A percentile compares a stretch with the other conserved stretches of the same genome.
Conservation (phyloP, 23 tunicate genomes). For the Halocynthia aurantium region DNA sequence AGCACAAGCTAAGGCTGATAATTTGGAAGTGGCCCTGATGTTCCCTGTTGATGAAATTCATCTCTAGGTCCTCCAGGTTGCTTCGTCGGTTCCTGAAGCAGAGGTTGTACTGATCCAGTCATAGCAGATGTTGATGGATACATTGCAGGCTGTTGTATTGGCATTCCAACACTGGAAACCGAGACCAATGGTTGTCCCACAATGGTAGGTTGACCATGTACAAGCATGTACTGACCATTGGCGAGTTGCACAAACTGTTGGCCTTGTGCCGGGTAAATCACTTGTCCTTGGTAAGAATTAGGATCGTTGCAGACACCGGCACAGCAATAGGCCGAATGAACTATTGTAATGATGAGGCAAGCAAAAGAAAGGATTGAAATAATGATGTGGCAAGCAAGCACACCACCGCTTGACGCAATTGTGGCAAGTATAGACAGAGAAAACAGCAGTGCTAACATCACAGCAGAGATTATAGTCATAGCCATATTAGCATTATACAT, state of each 20-base stretch:
- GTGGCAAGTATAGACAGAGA: neutral
- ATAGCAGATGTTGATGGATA: neutral
- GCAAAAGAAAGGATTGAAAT: neutral
- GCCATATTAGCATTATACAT: slow-evolving; percentile 9
- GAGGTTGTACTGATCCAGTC: too few species aligned
- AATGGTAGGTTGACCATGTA: neutral
- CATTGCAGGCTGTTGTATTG: neutral
- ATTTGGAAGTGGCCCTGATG: too few species aligned
- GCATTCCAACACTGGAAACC: neutral
- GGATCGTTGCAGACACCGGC: neutral
- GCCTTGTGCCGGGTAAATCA: neutral
- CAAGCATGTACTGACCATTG: neutral
- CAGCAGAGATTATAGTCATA: neutral
- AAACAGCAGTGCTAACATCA: neutral
- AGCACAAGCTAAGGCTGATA: too few species aligned
- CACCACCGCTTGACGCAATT: neutral
- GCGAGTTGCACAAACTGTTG: slow-evolving; percentile 9
- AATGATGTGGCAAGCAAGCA: neutral
- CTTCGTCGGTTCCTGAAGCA: too few species aligned
- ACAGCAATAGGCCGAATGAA: neutral
- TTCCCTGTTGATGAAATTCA: too few species aligned
- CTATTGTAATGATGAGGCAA: neutral
- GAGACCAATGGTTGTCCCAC: neutral
- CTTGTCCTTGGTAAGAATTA: neutral
- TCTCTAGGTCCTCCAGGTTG: too few species aligned